phyloP scores from a whole-genome alignment of 2,113 vertebrate genomes.

The Thermophis baileyi region DNA sequence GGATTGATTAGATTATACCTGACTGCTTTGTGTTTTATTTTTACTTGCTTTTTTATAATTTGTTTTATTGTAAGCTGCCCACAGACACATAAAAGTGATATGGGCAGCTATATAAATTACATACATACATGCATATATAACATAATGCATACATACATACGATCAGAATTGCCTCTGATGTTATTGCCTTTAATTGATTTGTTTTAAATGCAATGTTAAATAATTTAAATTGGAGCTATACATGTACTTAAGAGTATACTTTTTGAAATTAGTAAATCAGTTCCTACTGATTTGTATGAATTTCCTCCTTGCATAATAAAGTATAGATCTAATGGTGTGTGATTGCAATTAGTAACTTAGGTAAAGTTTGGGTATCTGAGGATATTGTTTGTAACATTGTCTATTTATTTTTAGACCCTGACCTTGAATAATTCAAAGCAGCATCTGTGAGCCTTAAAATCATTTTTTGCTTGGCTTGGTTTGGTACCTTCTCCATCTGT shows the following conservation, averaged over 20 bases:
- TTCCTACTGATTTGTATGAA: neutral
- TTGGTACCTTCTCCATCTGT: slow-evolving; percentile 23
- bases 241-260: neutral
- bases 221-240: too few relatives aligned
- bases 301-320: neutral
- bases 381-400: neutral
- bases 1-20: too few relatives aligned
- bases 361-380: neutral
- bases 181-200: too few relatives aligned
- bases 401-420: neutral
- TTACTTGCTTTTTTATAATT: too few relatives aligned
- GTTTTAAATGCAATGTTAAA: too few relatives aligned
- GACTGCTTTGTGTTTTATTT: too few relatives aligned
- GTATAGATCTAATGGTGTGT: neutral
- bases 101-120: too few relatives aligned
- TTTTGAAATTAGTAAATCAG: neutral
- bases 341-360: neutral
- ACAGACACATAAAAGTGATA: too few relatives aligned
- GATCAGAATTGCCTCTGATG: too few relatives aligned
- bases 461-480: slow-evolving; percentile 3
- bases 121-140: too few relatives aligned
- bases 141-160: too few relatives aligned
- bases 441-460: neutral
- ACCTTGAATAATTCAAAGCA: slow-evolving; percentile 20
- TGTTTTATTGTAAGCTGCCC: too few relatives aligned